Conservation (phyloP, 2,113 vertebrate genomes). For the Cochlearius cochlearius region DNA sequence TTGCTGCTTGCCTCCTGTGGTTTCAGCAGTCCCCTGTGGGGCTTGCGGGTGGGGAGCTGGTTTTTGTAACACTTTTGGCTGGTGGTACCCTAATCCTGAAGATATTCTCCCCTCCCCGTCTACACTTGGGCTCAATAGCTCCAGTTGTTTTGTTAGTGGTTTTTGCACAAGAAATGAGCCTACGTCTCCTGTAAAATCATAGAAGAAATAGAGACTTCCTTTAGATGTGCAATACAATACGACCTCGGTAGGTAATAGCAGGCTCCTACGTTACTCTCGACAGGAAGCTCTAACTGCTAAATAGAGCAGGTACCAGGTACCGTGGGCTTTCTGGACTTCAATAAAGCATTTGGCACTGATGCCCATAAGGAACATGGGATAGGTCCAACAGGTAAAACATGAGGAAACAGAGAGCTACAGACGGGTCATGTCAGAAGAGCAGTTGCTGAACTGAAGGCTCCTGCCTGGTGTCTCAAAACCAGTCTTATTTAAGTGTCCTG, state of each 20-base stretch:
- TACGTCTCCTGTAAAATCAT: neutral
- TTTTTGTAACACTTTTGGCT: neutral
- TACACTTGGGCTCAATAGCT: neutral
- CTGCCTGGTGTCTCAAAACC: neutral
- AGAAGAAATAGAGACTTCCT: neutral
- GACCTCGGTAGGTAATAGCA: neutral
- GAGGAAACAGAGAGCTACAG: neutral
- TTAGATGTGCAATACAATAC: neutral
- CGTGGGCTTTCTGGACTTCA: neutral
- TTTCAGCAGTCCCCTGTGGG: neutral
- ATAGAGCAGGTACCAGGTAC: neutral
- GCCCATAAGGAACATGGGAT: accelerated
- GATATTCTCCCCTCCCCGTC: neutral
- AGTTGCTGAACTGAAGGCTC: neutral
- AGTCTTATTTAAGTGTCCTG: neutral
- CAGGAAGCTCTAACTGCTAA: neutral
- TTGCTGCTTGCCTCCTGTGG: neutral
- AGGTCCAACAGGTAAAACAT: neutral
- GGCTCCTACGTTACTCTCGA: neutral
- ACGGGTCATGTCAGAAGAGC: neutral
- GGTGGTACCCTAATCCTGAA: neutral
- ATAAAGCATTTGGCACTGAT: neutral
- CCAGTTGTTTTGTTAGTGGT: neutral
- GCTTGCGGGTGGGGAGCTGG: neutral
- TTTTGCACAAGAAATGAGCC: neutral